Evolutionary conservation across 2,797 vertebrate species (phyloP).

Genomic region (Sebastes miniatus): DNA sequence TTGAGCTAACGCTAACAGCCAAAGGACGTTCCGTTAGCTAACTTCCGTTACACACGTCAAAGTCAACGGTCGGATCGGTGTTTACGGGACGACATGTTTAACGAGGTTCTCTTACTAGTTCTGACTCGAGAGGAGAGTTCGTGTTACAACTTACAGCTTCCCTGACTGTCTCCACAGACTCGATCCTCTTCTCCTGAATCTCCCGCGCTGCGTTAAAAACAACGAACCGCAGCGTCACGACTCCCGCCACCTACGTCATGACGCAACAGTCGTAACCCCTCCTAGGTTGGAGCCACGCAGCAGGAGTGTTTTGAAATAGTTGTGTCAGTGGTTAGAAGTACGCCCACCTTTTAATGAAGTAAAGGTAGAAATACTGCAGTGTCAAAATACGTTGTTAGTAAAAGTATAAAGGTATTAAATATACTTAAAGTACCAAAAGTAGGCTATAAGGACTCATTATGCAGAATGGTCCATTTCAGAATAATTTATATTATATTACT

Average conservation of each 20-base stretch:
- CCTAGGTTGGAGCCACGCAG: neutral
- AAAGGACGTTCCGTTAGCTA: neutral
- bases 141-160: slow-evolving; percentile 16
- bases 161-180: neutral
- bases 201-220: slow-evolving; percentile 81
- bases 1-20: slow-evolving; percentile 19
- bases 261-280: slow-evolving; percentile 18
- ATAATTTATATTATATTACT: no score
- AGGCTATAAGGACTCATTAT: no score
- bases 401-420: no score
- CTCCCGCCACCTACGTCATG: slow-evolving; percentile 78
- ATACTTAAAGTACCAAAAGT: no score
- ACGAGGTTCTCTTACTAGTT: fast-evolving
- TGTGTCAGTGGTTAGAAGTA: neutral
- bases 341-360: neutral
- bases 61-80: fast-evolving
- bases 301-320: neutral
- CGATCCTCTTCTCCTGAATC: slow-evolving; percentile 34
- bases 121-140: neutral
- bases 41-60: neutral
- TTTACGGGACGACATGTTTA: fast-evolving
- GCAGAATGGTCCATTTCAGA: no score
- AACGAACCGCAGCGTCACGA: slow-evolving; percentile 53
- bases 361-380: no score
- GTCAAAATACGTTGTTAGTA: no score